Base-by-base conservation (phyloP, 2,113 vertebrate species). In the Ancistrus triradiatus region DNA sequence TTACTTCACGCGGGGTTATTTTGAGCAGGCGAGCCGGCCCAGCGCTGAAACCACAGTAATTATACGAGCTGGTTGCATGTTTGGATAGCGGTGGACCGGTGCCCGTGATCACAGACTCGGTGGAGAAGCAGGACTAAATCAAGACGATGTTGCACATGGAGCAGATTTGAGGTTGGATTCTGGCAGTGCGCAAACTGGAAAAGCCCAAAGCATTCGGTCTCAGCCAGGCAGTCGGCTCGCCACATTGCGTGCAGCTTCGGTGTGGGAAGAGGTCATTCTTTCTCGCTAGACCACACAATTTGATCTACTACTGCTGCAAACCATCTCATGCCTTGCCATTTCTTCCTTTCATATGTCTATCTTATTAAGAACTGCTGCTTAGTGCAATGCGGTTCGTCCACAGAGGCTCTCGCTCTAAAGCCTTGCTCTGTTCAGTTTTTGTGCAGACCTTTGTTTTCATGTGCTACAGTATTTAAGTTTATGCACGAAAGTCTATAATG, bases 1-100 rank as follows among this genome's bases (percentile, higher is more conserved):
- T 84, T 78, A 74, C 82, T 71, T 83, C 76, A 75, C 82, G 69
- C 13, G 72, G 63, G 58, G 76, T 68, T 72, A 85, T 86, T 87
- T 77, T 75, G 52, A 82, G 80, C 66, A 68, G n/a, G 59, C 62
- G 42, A 53, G 65, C 70, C 63, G 61, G 69, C 52, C 18, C 33
- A 80, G 73, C 72, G 74, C 71, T 56, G 64, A 80, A 77, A 78
- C 74, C 43, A 13, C 59, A 56, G 22, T 78, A 83, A 86, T 84
- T 81, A 79, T 71, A 75, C 73, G 74, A 75, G 59, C 31, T 47
- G 63, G 63, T 74, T 61, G 46, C 68, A 35, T 74, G 74, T 82
- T 81, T 84, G 82, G 78, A 73, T 65, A 63, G 66, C 47, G 50
- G 22, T 63, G 63, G 52, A n/a, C 63, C 55, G 63, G 61, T 27